Percentiles rank a stretch among this genome's conserved stretches.
Evolutionary conservation across 2,113 vertebrate species (phyloP).

Genomic region (Brienomyrus brachyistius): DNA sequence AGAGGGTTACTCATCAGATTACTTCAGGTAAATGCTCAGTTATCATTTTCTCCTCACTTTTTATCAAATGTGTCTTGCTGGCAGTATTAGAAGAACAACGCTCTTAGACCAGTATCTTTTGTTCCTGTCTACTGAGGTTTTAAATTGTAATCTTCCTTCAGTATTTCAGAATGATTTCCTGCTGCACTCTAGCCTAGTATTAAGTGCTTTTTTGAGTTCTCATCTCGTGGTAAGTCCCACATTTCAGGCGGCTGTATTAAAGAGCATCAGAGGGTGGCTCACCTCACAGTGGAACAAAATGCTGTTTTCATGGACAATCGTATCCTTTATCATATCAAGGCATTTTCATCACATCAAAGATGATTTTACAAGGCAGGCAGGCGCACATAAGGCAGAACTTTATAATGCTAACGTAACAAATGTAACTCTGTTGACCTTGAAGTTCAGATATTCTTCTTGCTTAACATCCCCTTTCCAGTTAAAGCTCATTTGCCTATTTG

Average conservation of each 20-base stretch:
- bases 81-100: not conserved
- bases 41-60: not conserved
- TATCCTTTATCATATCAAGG: not conserved
- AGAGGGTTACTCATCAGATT: not conserved
- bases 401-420: not conserved
- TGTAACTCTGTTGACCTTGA: not conserved
- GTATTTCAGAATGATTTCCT: not conserved
- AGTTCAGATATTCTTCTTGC: not conserved
- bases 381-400: not conserved
- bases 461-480: not conserved
- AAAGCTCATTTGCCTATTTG: not conserved
- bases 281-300: not conserved
- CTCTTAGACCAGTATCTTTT: not conserved
- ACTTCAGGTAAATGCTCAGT: not conserved
- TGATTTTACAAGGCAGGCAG: not conserved
- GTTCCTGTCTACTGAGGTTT: not conserved
- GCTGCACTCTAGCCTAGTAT: not conserved
- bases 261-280: not conserved
- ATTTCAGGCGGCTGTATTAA: not conserved
- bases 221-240: not conserved
- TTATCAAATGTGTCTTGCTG: not conserved
- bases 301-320: not conserved
- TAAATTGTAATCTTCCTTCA: constrained; percentile 4
- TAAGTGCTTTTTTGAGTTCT: not conserved
- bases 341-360: not conserved